phyloP scores from a whole-genome alignment of 2,113 vertebrate genomes.

The Proteles cristata region DNA sequence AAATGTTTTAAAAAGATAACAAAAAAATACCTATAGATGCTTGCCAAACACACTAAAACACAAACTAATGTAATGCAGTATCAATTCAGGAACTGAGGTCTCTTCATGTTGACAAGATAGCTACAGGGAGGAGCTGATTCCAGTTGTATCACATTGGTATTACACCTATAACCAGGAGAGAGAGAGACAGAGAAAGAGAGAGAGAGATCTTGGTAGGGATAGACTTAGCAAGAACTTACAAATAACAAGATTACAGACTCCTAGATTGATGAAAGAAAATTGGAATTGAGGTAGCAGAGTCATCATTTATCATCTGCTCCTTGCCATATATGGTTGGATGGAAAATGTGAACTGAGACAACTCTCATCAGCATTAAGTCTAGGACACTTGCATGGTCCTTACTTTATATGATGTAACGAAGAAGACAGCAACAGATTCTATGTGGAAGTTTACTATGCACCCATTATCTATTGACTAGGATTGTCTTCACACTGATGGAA shows the following conservation, averaged over 20 bases:
- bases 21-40: background rate
- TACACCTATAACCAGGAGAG: background rate
- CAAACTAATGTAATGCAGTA: background rate
- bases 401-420: background rate
- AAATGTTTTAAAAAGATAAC: background rate
- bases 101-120: background rate
- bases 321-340: background rate
- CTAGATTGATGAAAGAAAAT: background rate
- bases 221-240: background rate
- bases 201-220: background rate
- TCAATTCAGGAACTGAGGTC: background rate
- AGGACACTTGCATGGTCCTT: background rate
- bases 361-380: background rate
- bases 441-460: background rate
- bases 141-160: background rate
- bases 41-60: background rate
- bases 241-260: background rate
- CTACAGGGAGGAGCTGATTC: background rate
- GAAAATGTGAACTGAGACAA: conserved; percentile 18
- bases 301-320: background rate
- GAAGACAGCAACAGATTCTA: background rate
- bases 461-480: background rate
- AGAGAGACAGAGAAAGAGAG: background rate
- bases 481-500: background rate
- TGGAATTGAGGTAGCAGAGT: background rate